Evolutionary conservation across 2,797 vertebrate genomes (phyloP).

Genomic region (Champsocephalus esox): DNA sequence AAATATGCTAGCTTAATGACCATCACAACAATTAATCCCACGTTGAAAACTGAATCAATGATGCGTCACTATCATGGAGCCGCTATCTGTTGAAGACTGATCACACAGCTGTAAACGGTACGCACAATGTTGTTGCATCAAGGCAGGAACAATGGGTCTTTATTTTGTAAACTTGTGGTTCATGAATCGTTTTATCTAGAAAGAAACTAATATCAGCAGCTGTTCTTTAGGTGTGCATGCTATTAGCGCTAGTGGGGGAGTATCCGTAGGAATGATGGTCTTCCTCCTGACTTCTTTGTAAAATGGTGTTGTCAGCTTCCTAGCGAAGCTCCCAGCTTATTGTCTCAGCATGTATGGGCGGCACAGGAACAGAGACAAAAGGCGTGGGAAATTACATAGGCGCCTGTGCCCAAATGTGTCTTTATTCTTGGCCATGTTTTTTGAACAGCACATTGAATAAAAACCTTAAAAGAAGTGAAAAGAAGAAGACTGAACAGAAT

Average conservation of each 20-base stretch:
- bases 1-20: conserved; percentile 60
- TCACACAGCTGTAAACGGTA: conserved; percentile 57
- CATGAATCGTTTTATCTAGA: conserved; percentile 29
- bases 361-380: conserved; percentile 77
- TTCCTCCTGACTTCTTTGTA: conserved; percentile 59
- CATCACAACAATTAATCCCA: conserved; percentile 59
- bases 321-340: conserved; percentile 73
- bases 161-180: conserved; percentile 49
- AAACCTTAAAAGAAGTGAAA: conserved; percentile 60
- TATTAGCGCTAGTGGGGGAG: conserved; percentile 17
- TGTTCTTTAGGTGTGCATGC: conserved; percentile 29
- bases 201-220: conserved; percentile 45
- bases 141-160: conserved; percentile 31
- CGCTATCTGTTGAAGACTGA: conserved; percentile 59
- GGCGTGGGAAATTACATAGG: conserved; percentile 78
- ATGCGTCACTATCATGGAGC: conserved; percentile 53
- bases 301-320: conserved; percentile 67
- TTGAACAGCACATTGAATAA: conserved; percentile 35
- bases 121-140: conserved; percentile 18
- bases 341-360: conserved; percentile 77
- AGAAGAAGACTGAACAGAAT: conserved; percentile 34
- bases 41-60: conserved; percentile 48
- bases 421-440: conserved; percentile 75
- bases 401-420: conserved; percentile 68
- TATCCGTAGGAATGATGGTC: conserved; percentile 31